These are phyloP conservation scores for Melipona bicolor DNA, from an alignment of 2,888 invertebrate genomes.

Conservation along the genomic window DNA sequence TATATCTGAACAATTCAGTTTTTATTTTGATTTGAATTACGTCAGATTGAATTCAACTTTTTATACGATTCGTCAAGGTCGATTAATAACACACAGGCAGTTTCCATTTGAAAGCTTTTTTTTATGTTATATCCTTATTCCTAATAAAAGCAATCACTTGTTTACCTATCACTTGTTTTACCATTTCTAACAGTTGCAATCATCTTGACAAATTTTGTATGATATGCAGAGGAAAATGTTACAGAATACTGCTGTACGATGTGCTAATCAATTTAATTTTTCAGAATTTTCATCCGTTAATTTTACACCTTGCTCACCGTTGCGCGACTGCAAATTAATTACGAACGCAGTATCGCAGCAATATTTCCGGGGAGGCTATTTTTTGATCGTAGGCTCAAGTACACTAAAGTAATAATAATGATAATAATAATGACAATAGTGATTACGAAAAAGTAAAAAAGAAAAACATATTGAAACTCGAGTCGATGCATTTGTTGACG, in stretches of 20 bases:
- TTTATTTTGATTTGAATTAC: background rate
- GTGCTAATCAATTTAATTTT: constrained; percentile 73
- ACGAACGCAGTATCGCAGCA: constrained; percentile 62
- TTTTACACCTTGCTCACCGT: constrained; percentile 49
- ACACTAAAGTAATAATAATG: constrained; percentile 25
- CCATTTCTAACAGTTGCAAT: constrained; percentile 5
- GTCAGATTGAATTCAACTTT: constrained; percentile 20
- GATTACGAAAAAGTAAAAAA: background rate
- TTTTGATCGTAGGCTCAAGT: constrained; percentile 49
- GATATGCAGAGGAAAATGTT: background rate
- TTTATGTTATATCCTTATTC: background rate
- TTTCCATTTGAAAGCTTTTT: constrained; percentile 11
- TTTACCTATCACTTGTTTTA: constrained; percentile 16
- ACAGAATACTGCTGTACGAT: constrained; percentile 56
- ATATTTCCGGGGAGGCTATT: constrained; percentile 46
- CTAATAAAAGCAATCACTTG: constrained; percentile 13
- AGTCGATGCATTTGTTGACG: constrained; percentile 54
- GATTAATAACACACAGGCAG: constrained; percentile 43
- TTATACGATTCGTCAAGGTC: constrained; percentile 70
- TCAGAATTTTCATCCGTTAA: constrained; percentile 70
- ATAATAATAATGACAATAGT: constrained; percentile 12
- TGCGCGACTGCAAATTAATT: constrained; percentile 58
- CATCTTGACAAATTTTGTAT: background rate
- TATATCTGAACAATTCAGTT: background rate
- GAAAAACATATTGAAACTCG: constrained; percentile 33